Evolutionary conservation across 2,888 invertebrate genomes (phyloP).

Genomic region (Pollenia amentaria): DNA sequence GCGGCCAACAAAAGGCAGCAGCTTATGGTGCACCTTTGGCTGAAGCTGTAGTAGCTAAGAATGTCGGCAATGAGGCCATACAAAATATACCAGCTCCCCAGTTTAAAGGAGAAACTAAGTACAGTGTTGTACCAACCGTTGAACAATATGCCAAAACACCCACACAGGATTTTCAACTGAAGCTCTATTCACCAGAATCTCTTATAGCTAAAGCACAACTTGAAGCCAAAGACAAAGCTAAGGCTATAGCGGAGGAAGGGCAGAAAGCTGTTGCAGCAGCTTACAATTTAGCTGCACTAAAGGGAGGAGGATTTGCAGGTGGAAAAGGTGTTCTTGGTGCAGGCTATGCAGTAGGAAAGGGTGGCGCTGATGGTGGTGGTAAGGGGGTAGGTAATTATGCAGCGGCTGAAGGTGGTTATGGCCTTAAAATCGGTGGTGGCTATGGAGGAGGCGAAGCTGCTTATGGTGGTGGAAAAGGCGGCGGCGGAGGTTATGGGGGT

Average conservation of each 20-base stretch:
- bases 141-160: slow-evolving; percentile 66
- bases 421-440: slow-evolving; percentile 3
- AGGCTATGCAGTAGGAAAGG: neutral
- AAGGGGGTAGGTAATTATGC: neutral
- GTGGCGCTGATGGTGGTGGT: slow-evolving; percentile 6
- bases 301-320: slow-evolving; percentile 13
- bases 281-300: slow-evolving; percentile 32
- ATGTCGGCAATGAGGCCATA: slow-evolving; percentile 44
- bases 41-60: slow-evolving; percentile 42
- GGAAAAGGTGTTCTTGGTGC: neutral
- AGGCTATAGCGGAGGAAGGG: slow-evolving; percentile 55
- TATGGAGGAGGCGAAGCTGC: slow-evolving; percentile 19
- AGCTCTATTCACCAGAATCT: slow-evolving; percentile 66
- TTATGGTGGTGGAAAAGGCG: slow-evolving; percentile 9
- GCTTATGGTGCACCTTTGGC: slow-evolving; percentile 23
- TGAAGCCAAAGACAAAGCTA: slow-evolving; percentile 60
- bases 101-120: slow-evolving; percentile 76
- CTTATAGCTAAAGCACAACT: slow-evolving; percentile 66
- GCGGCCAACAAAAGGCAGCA: slow-evolving; percentile 13
- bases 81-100: slow-evolving; percentile 72
- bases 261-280: slow-evolving; percentile 52
- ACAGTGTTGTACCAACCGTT: slow-evolving; percentile 67
- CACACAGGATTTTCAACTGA: slow-evolving; percentile 65
- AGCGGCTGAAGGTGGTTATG: slow-evolving; percentile 6
- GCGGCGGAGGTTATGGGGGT: slow-evolving; percentile 2